A percentile compares a stretch with the other conserved stretches of the same genome.
phyloP scores from a whole-genome alignment of 2,113 vertebrate species.

The Varanus salvator region DNA sequence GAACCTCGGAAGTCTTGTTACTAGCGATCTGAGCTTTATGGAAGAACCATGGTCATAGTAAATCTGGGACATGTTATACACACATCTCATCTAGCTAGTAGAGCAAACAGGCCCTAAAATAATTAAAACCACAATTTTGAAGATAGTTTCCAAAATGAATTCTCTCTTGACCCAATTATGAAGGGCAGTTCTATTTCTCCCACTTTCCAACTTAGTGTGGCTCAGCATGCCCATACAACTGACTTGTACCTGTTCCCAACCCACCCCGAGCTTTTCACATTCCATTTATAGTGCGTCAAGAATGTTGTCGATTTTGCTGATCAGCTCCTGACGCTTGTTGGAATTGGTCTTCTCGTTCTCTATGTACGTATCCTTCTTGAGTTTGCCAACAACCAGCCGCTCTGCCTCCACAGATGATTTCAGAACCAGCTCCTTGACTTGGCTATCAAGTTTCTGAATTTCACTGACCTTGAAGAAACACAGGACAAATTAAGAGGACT shows the following conservation, averaged over 20 bases:
- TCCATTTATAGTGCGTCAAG: slow-evolving; percentile 88
- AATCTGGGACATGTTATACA: neutral
- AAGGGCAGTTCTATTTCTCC: slow-evolving; percentile 24
- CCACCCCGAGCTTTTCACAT: neutral
- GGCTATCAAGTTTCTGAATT: slow-evolving; percentile 94
- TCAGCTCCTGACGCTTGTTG: slow-evolving; percentile 90
- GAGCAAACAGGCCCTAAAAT: slow-evolving; percentile 52
- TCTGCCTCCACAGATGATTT: slow-evolving; percentile 93
- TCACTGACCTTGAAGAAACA: slow-evolving; percentile 80
- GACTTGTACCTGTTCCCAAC: slow-evolving; percentile 70
- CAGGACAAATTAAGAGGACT: slow-evolving; percentile 15
- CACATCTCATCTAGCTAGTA: slow-evolving; percentile 32
- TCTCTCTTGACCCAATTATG: slow-evolving; percentile 21
- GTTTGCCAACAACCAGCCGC: slow-evolving; percentile 93
- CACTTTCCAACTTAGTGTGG: slow-evolving; percentile 41
- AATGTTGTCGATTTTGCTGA: slow-evolving; percentile 93
- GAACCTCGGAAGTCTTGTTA: neutral
- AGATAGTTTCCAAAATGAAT: slow-evolving; percentile 40
- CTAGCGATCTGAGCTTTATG: slow-evolving; percentile 26
- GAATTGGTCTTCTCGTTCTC: slow-evolving; percentile 91
- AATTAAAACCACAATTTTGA: slow-evolving; percentile 12
- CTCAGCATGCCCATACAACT: slow-evolving; percentile 46
- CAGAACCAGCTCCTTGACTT: slow-evolving; percentile 94
- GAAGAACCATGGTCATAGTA: slow-evolving; percentile 27
- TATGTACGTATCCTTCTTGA: slow-evolving; percentile 96